Evolutionary conservation across 2,797 vertebrate genomes (phyloP).

Genomic region (Gobio occitaniae): DNA sequence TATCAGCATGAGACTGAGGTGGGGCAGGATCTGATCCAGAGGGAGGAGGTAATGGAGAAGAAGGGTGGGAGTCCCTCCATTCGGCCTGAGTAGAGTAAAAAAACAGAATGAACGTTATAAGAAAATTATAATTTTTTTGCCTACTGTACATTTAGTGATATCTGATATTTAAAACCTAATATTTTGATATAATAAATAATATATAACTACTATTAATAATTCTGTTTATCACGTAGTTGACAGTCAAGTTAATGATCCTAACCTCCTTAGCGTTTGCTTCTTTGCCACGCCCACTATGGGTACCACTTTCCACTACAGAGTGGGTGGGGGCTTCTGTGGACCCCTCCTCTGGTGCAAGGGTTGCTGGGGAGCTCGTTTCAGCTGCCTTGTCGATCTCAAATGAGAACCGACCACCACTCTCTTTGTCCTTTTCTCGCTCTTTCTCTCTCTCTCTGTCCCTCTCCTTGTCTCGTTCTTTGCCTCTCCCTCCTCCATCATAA

Average conservation of each 20-base stretch:
- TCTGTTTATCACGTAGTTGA: neutral
- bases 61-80: slow-evolving; percentile 81
- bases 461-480: slow-evolving; percentile 73
- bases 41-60: slow-evolving; percentile 75
- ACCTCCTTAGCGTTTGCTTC: slow-evolving; percentile 79
- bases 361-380: slow-evolving; percentile 68
- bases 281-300: slow-evolving; percentile 62
- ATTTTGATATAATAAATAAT: neutral
- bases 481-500: slow-evolving; percentile 82
- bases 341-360: slow-evolving; percentile 69
- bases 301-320: slow-evolving; percentile 62
- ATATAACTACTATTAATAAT: neutral
- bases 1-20: slow-evolving; percentile 76
- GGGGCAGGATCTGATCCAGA: slow-evolving; percentile 71
- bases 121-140: too few relatives aligned
- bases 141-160: too few relatives aligned
- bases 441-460: slow-evolving; percentile 70
- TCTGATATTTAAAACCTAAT: neutral
- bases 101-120: neutral
- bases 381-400: slow-evolving; percentile 69
- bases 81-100: slow-evolving; percentile 70
- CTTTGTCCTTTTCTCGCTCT: slow-evolving; percentile 72
- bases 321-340: slow-evolving; percentile 70
- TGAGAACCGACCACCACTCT: slow-evolving; percentile 71
- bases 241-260: neutral